These are phyloP conservation scores for Philopotamus ludificatus DNA, from an alignment of 1,140 invertebrate genomes.

Conservation along the genomic window DNA sequence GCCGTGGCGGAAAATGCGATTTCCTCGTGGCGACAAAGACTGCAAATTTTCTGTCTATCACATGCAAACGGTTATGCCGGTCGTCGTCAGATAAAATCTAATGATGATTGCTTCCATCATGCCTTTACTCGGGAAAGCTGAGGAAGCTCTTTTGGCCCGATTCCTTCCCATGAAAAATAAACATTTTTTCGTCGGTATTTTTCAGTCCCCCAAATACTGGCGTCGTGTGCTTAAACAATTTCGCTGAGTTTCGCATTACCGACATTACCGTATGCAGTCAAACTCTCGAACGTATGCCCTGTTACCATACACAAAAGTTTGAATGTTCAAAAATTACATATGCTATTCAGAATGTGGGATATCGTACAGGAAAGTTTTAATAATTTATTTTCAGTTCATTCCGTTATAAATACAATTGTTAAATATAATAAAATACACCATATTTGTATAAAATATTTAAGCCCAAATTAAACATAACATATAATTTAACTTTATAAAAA, in stretches of 20 bases:
- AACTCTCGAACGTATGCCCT: background rate
- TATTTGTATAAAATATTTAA: no score
- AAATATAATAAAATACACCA: no score
- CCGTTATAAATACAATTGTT: no score
- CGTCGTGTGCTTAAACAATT: background rate
- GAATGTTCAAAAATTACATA: background rate
- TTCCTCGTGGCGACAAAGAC: background rate
- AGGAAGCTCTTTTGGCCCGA: constrained; percentile 1
- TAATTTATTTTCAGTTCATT: no score
- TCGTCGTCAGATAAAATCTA: constrained; percentile 25
- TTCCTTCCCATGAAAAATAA: constrained; percentile 7
- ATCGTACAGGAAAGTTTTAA: no score
- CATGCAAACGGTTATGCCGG: constrained; percentile 7
- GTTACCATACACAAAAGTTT: no score
- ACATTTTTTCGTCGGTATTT: constrained; percentile 4
- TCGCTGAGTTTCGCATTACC: constrained; percentile 3
- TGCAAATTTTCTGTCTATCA: constrained; percentile 13
- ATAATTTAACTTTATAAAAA: no score
- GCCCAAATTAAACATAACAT: no score
- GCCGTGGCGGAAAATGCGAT: background rate
- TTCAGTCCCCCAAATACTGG: constrained; percentile 1
- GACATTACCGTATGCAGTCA: background rate
- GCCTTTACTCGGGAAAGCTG: constrained; percentile 2
- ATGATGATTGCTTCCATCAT: constrained; percentile 32
- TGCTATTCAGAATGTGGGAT: no score